phyloP scores from a whole-genome alignment of 2,113 vertebrate genomes.

The Phaetusa simplex region DNA sequence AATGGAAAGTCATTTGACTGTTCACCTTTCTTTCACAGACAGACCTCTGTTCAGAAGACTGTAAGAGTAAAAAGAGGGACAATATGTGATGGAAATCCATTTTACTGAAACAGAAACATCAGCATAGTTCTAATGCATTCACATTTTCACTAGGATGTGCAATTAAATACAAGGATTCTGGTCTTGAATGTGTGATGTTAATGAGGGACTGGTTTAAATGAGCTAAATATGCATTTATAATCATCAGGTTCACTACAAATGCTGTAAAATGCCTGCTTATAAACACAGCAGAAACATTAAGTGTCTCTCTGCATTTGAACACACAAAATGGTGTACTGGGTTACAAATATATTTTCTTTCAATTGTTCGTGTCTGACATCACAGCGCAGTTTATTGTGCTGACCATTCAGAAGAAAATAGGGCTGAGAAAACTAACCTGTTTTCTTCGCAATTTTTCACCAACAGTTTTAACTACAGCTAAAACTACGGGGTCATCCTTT shows the following conservation, averaged over 20 bases:
- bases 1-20: not conserved
- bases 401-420: not conserved
- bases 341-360: not conserved
- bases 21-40: not conserved
- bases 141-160: not conserved
- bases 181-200: not conserved
- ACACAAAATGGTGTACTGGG: not conserved
- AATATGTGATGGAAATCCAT: not conserved
- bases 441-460: not conserved
- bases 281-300: not conserved
- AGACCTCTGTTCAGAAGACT: not conserved
- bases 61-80: not conserved
- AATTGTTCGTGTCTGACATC: not conserved
- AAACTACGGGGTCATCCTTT: not conserved
- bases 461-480: not conserved
- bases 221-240: not conserved
- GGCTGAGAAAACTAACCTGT: not conserved
- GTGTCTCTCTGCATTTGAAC: not conserved
- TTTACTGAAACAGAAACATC: not conserved
- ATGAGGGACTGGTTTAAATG: not conserved
- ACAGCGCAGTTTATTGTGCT: not conserved
- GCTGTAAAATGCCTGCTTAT: not conserved
- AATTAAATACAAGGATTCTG: not conserved
- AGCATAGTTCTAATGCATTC: accelerated
- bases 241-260: not conserved